phyloP scores from a whole-genome alignment of 2,113 vertebrate species.

The Leucosticte australis region DNA sequence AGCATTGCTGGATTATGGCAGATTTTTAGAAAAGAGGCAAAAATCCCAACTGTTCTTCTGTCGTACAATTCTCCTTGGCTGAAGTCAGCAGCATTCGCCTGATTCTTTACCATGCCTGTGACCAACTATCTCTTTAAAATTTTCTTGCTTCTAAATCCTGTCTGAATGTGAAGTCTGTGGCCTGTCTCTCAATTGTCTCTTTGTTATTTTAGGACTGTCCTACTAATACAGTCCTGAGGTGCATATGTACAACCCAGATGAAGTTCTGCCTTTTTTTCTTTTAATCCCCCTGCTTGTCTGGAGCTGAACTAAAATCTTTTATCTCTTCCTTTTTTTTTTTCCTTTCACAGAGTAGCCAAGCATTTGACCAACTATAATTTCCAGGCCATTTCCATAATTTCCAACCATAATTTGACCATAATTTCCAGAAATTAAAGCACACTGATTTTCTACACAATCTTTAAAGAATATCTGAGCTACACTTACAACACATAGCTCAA shows the following conservation, averaged over 20 bases:
- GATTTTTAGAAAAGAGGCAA: neutral
- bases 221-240: neutral
- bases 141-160: neutral
- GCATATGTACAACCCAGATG: neutral
- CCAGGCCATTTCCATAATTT: no score
- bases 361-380: neutral
- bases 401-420: no score
- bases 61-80: neutral
- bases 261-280: neutral
- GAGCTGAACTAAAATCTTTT: neutral
- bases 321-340: neutral
- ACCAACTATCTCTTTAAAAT: neutral
- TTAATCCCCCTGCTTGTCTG: rapidly evolving
- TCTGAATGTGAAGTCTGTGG: neutral
- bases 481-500: neutral
- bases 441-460: neutral
- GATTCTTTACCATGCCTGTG: neutral
- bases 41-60: neutral
- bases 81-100: neutral
- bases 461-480: neutral
- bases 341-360: neutral
- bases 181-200: neutral
- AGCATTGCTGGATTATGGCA: neutral
- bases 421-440: neutral
- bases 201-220: neutral